Evolutionary conservation across 1,140 invertebrate species (phyloP).

Genomic region (Anastatus disparis): DNA sequence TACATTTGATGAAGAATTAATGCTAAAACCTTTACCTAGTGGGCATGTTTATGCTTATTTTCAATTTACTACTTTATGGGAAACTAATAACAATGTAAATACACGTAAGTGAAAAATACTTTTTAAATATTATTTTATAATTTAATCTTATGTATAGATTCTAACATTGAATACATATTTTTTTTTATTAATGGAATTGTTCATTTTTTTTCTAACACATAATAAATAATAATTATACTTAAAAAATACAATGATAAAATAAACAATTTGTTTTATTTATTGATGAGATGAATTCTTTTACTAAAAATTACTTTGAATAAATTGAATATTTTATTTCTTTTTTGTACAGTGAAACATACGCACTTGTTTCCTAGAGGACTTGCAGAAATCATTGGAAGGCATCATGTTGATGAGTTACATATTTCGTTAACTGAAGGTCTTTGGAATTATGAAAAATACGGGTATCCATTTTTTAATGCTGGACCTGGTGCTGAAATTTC

Average conservation of each 20-base stretch:
- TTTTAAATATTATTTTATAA: neutral
- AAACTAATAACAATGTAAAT: slow-evolving; percentile 66
- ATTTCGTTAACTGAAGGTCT: slow-evolving; percentile 91
- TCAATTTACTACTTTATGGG: slow-evolving; percentile 85
- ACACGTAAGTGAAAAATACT: slow-evolving; percentile 68
- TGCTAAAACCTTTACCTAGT: slow-evolving; percentile 80
- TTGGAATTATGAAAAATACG: slow-evolving; percentile 94
- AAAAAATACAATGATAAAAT: slow-evolving; percentile 38
- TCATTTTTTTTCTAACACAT: too few relatives aligned
- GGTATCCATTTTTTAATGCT: slow-evolving; percentile 87
- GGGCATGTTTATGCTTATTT: slow-evolving; percentile 87
- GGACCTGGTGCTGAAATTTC: slow-evolving; percentile 93
- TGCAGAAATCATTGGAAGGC: slow-evolving; percentile 87
- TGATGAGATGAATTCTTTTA: too few relatives aligned
- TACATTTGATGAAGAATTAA: slow-evolving; percentile 82
- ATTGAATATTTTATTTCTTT: too few relatives aligned
- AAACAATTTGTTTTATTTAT: slow-evolving; percentile 33
- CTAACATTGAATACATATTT: too few relatives aligned
- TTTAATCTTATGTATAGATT: too few relatives aligned
- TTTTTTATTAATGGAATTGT: too few relatives aligned
- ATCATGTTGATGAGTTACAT: slow-evolving; percentile 90
- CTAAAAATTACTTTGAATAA: too few relatives aligned
- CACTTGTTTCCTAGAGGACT: slow-evolving; percentile 90
- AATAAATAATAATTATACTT: slow-evolving; percentile 37
- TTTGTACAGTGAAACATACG: slow-evolving; percentile 86